These are phyloP conservation scores for Hucho hucho DNA, from an alignment of 2,113 vertebrate genomes.

Conservation along the genomic window DNA sequence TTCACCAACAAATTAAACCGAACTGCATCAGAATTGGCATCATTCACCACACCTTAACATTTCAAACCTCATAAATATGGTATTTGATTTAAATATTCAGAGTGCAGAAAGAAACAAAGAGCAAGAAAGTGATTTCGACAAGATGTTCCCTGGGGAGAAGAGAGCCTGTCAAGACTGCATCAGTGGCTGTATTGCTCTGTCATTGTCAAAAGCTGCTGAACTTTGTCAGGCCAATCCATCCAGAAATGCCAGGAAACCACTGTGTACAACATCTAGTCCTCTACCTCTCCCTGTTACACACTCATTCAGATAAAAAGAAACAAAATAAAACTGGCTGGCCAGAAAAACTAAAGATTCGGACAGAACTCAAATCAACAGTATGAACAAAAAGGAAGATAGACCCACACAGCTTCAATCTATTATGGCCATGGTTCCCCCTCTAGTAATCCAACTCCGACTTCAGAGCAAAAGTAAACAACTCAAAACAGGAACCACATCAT, in stretches of 20 bases:
- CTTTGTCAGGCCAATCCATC: constrained; percentile 13
- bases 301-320: background rate
- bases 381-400: constrained; percentile 1
- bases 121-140: background rate
- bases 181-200: constrained; percentile 34
- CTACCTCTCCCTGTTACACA: constrained; percentile 5
- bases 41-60: constrained; percentile 6
- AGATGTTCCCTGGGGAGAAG: background rate
- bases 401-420: background rate
- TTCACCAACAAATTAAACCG: background rate
- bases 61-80: constrained; percentile 4
- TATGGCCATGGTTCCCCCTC: background rate
- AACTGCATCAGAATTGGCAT: constrained; percentile 13
- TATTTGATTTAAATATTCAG: background rate
- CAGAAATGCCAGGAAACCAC: background rate
- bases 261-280: constrained; percentile 4
- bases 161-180: constrained; percentile 14
- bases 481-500: background rate
- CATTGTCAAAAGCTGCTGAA: background rate
- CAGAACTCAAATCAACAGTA: constrained; percentile 12
- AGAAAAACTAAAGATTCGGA: constrained; percentile 1
- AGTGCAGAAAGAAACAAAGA: background rate
- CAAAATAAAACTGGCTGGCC: background rate
- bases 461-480: background rate
- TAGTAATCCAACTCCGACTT: background rate